A percentile compares a stretch with the other conserved stretches of the same genome.
These are phyloP conservation scores for Ectemnius cavifrons DNA, from an alignment of 2,888 invertebrate genomes.

Conservation along the genomic window DNA sequence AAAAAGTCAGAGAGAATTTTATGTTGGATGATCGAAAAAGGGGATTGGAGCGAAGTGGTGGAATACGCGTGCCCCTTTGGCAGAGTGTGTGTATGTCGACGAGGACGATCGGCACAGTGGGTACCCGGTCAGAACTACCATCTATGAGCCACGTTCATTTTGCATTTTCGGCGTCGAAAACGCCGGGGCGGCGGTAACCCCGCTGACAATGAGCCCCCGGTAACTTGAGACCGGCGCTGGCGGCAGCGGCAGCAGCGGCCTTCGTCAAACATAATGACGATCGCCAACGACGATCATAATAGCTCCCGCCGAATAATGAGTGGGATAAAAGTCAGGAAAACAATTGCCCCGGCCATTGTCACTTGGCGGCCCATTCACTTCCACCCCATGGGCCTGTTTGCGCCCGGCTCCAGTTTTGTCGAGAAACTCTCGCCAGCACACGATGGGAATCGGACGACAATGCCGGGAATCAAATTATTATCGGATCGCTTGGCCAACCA, in stretches of 20 bases:
- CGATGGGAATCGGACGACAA: slow-evolving; percentile 41
- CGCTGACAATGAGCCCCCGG: slow-evolving; percentile 51
- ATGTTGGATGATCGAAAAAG: not conserved
- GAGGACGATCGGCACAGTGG: slow-evolving; percentile 45
- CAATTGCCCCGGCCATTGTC: slow-evolving; percentile 64
- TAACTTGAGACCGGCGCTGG: slow-evolving; percentile 51
- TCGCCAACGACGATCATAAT: slow-evolving; percentile 55
- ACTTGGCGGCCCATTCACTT: slow-evolving; percentile 55
- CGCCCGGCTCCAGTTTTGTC: slow-evolving; percentile 35
- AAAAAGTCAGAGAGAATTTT: too few relatives aligned
- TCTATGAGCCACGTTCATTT: slow-evolving; percentile 66
- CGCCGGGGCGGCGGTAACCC: slow-evolving; percentile 39
- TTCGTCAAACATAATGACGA: slow-evolving; percentile 54
- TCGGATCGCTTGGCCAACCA: slow-evolving; percentile 29
- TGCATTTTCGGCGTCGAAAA: slow-evolving; percentile 56
- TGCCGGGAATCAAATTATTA: slow-evolving; percentile 43
- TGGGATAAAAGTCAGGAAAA: slow-evolving; percentile 71
- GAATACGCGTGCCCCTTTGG: slow-evolving; percentile 45
- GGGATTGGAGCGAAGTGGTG: not conserved
- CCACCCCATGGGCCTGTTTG: slow-evolving; percentile 47
- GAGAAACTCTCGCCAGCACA: slow-evolving; percentile 23
- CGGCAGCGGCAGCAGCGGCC: slow-evolving; percentile 18
- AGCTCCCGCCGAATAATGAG: slow-evolving; percentile 57
- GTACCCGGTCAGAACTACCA: slow-evolving; percentile 36
- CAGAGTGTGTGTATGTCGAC: slow-evolving; percentile 18